Base-by-base conservation (phyloP, 1,140 invertebrate species). In the Rhagoletis pomonella region DNA sequence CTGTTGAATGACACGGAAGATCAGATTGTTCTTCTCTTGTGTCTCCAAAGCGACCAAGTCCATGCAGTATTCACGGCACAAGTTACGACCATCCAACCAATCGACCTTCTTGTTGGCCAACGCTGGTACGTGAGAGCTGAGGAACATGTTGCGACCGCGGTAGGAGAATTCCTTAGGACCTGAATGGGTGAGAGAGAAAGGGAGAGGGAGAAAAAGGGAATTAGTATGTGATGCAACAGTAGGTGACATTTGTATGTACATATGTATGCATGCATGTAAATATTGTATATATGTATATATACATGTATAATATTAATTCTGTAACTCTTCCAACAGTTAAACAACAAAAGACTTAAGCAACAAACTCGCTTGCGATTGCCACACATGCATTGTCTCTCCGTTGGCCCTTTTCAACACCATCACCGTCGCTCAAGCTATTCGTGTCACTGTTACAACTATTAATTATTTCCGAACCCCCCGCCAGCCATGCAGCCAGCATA, bases 61-160 rank as follows among this genome's bases (percentile, higher is more conserved):
- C 97, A 98, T 98, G 93, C 97, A 98, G 92, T 97, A 97, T 92
- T 97, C 97, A 88, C 97, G 95, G 93, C 97, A 98, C 88, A 97
- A 95, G 93, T 98, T 98, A 89, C 97, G 96, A 19, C 97, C 97
- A 89, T 98, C 97, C 87, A 98, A 94, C 97, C 97, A 98, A 93
- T 98, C 97, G 17, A 97, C 95, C 93, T 97, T 97, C 90, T 95
- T 95, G 90, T 95, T 96, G 64, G 96, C 95, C 88, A 97, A 95
- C 77, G 95, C 95, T 12, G 96, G 96, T 81, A 97, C 95, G 91
- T 98, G 97, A 12, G 96, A 96, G 89, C 95, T 97, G 95, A 95
- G 97, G 95, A 98, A 98, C 93, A 98, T 98, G 93, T 97, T 97
- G 94, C 97, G 97, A 42, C 96, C 96, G 90, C 96, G 95, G 93